Evolutionary conservation across 1,140 invertebrate genomes (phyloP), one percentile per base, ranked within the genome.

Genomic region (Caenorhabditis elegans): DNA sequence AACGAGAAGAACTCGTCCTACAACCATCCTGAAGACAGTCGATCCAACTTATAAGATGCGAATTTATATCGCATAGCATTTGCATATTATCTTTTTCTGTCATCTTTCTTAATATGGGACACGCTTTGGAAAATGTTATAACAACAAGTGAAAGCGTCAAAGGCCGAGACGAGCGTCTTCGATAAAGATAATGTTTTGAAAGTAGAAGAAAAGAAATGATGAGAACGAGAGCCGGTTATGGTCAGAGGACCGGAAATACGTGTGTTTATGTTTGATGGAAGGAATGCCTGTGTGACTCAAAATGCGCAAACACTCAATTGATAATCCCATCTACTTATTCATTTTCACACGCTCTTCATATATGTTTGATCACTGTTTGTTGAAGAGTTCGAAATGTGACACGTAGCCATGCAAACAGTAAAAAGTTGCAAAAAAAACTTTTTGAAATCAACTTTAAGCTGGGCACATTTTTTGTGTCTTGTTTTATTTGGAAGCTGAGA

Each of bases 221-320:
- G n/a, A 19, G 39, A 11, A 19, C 17, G n/a, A 36, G 34, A 70
- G 60, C 60, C 60, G 60, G 60, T 70, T 70, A 39, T 70, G 60
- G 60, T 70, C 60, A 70, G 60, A 39, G 28, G 60, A 70, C 60
- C 60, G 60, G 60, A 70, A 70, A 70, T 39, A 39, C 60, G 60
- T 70, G 60, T 70, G 60, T 39, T 70, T 36, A 70, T 70, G 60
- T 39, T 39, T n/a, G 53, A 3, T 31, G 13, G 28, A 31, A 31
- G 39, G 39, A 8, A 43, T 15, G 39, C 6, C 15, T 43, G 34
- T 6, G 34, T 70, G 60, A 60, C 26, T 60, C 53, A 60, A 39
- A 70, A 70, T 6, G 28, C 36, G 60, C 60, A 70, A 70, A 70
- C 60, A 70, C 34, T 70, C 60, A 70, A 39, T n/a, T 39, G 60